phyloP scores from a whole-genome alignment of 2,113 vertebrate species.

The Pimephales promelas region DNA sequence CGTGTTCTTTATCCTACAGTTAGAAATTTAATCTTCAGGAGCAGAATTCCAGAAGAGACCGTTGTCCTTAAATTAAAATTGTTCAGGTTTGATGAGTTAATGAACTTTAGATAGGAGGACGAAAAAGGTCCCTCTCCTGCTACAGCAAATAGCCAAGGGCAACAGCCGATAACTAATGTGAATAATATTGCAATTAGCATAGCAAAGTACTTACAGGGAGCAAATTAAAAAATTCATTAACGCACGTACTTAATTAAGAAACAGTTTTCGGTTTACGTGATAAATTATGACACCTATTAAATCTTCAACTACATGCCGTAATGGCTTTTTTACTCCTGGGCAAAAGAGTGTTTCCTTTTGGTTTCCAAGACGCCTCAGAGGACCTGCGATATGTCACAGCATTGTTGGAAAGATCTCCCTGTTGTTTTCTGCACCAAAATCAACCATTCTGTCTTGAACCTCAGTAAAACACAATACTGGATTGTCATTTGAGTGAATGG shows the following conservation, averaged over 20 bases:
- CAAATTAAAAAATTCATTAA: slow-evolving; percentile 99
- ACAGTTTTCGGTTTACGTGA: slow-evolving; percentile 99
- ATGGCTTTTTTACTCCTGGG: slow-evolving; percentile 93
- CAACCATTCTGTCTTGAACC: slow-evolving; percentile 60
- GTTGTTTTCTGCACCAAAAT: slow-evolving; percentile 32
- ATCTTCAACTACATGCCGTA: slow-evolving; percentile 93
- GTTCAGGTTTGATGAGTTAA: slow-evolving; percentile 89
- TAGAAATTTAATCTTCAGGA: slow-evolving; percentile 13
- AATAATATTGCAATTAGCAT: slow-evolving; percentile 99
- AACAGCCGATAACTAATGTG: slow-evolving; percentile 99
- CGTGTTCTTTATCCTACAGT: neutral
- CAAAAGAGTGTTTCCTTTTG: slow-evolving; percentile 86
- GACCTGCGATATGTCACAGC: slow-evolving; percentile 76
- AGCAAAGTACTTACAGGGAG: slow-evolving; percentile 99
- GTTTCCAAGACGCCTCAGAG: slow-evolving; percentile 83
- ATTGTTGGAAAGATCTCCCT: slow-evolving; percentile 79
- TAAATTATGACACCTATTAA: slow-evolving; percentile 99
- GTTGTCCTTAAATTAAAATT: slow-evolving; percentile 66
- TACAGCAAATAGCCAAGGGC: slow-evolving; percentile 99
- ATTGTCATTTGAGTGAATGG: slow-evolving; percentile 48
- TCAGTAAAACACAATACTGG: slow-evolving; percentile 62
- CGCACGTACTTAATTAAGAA: slow-evolving; percentile 99
- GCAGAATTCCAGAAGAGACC: slow-evolving; percentile 18
- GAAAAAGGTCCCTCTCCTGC: slow-evolving; percentile 78
- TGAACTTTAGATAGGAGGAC: slow-evolving; percentile 83